Evolutionary conservation across 2,888 invertebrate species (phyloP), one percentile per base, ranked within the genome.

Genomic region (Eurytoma adleriae): DNA sequence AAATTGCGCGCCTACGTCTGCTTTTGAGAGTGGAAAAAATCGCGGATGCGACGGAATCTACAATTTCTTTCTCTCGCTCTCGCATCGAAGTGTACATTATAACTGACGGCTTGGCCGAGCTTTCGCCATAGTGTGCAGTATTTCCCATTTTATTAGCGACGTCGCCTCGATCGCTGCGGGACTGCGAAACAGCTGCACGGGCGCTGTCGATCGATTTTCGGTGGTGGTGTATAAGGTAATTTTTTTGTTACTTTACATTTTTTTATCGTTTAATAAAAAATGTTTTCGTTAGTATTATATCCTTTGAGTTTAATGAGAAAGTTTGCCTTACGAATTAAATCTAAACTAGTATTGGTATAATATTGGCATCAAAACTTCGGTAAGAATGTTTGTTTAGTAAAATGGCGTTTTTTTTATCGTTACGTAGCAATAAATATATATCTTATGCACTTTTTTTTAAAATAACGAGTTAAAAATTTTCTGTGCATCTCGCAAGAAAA

Each of bases 1-100:
- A 83, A 79, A 72, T 84, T 83, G 82, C 83, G 81, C 75, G 57
- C 30, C 52, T 75, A 77, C 74, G 69, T 75, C 56, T 54, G 70
- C 40, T 40, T 40, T 40, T 40, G 4, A 67, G 64, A 78, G 67
- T 75, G 61, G 70, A 80, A 70, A 40, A 40, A 61, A 54, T 71
- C 20, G 67, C 59, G 71, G 59, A 59, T 24, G 20, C 48, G n/a
- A 16, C 50, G 30, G 30, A 59, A 52, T 62, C n/a, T 27, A 62
- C 30, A 62, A 14, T 30, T 7, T 20, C 20, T 1, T 69, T 61
- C 24, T 61, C 54, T 54, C 0, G 54, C 70, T 57, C 13, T 3
- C 59, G 52, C 72, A 30, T 62, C 12, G 30, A 73, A 54, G n/a
- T 64, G 20, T 30, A 64, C 74, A 24, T 64, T 48, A 16, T 18